Evolutionary conservation across 2,797 vertebrate genomes (phyloP).

Genomic region (Danio jaintianensis): DNA sequence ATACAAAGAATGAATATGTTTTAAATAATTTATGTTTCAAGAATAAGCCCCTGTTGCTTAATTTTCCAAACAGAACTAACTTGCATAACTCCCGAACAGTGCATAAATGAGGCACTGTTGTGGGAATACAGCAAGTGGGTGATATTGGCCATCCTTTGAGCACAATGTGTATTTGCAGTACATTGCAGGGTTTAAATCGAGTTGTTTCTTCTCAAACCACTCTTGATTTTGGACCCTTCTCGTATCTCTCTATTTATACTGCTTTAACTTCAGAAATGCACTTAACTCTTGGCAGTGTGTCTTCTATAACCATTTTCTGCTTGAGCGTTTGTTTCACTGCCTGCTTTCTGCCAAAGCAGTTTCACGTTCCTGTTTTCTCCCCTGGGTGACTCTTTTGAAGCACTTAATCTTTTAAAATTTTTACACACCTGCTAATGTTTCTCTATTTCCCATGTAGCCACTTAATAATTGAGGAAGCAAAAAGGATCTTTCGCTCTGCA

Average conservation of each 20-base stretch:
- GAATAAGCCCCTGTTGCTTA: neutral
- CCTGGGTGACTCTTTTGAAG: constrained; percentile 59
- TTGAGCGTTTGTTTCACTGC: constrained; percentile 46
- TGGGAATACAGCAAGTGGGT: constrained; percentile 34
- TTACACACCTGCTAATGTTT: constrained; percentile 62
- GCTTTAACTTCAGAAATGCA: constrained; percentile 55
- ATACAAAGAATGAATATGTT: too few relatives aligned
- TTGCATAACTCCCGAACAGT: neutral
- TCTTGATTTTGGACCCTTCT: constrained; percentile 48
- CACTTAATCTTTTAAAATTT: constrained; percentile 56
- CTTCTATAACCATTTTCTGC: constrained; percentile 46
- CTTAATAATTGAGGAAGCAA: constrained; percentile 53
- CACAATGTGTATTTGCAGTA: constrained; percentile 35
- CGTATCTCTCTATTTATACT: constrained; percentile 49
- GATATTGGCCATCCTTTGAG: constrained; percentile 38
- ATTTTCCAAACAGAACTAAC: neutral
- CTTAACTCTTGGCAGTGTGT: constrained; percentile 50
- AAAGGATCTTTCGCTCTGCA: constrained; percentile 42
- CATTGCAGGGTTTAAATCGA: constrained; percentile 37
- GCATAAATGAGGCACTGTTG: constrained; percentile 3
- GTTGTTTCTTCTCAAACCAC: constrained; percentile 23
- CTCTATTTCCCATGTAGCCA: constrained; percentile 48
- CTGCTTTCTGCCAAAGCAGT: constrained; percentile 46
- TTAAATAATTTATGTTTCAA: neutral
- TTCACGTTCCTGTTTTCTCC: constrained; percentile 47